Evolutionary conservation across 2,888 invertebrate species (phyloP), one percentile per base, ranked within the genome.

Genomic region (Callimorpha dominula): DNA sequence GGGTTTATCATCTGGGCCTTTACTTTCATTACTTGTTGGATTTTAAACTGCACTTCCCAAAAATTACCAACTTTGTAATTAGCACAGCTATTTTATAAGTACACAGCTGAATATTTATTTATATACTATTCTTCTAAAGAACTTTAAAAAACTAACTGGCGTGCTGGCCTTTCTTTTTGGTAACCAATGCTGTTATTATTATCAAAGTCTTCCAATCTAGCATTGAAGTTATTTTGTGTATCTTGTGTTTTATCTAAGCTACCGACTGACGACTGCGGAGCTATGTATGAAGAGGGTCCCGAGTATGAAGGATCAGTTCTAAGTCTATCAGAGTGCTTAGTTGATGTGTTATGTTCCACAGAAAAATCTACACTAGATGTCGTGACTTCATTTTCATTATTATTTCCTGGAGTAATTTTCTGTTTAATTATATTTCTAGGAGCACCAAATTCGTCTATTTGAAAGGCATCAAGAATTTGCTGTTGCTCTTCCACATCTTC

Each of bases 211-310:
- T 95, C 95, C 81, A 95, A 76, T 77, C 89, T 92, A 70, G 93
- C 87, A 73, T 86, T 92, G 57, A 83, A 85, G 62, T 89, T 89
- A 73, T 85, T 84, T 74, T 87, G 83, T 74, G 73, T 68, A 69
- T 82, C 80, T 81, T 88, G 87, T 72, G 82, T 85, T n/a, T 77
- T 69, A 77, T 85, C 85, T 78, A 95, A 86, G 71, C 86, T 91
- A n/a, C 94, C 95, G 60, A 95, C 87, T 57, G 94, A 94, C 7
- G 90, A 88, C 78, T 95, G 95, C 31, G 95, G 94, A 57, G 94
- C 94, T 0, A 88, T 93, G 75, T 95, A 95, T 0, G 95, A 95
- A n/a, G 94, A 94, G 9, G 94, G 94, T 0, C 95, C 95, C 66
- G 89, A 86, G 73, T 95, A 95, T 31, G 94, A 76, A 31, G 85